These are phyloP conservation scores for Rhinoptilus africanus DNA, from an alignment of 2,113 vertebrate genomes.

Conservation along the genomic window DNA sequence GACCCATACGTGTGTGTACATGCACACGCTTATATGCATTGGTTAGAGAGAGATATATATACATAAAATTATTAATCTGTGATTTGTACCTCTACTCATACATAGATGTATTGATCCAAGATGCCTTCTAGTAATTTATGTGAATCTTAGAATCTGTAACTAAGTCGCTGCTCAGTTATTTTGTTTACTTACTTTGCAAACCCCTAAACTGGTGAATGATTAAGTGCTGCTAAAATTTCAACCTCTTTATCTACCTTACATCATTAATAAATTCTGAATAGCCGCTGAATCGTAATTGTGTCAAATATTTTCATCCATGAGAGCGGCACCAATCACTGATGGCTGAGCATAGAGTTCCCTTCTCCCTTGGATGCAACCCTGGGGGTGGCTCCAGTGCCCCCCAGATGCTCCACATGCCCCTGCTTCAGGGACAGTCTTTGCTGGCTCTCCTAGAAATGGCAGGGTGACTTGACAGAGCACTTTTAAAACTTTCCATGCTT, in stretches of 20 bases:
- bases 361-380: background rate
- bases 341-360: background rate
- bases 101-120: background rate
- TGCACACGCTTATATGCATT: background rate
- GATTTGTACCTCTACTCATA: background rate
- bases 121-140: background rate
- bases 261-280: background rate
- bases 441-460: background rate
- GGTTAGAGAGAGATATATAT: background rate
- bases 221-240: background rate
- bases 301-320: background rate
- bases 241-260: background rate
- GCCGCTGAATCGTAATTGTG: background rate
- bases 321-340: too few relatives aligned
- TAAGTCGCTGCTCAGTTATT: background rate
- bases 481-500: background rate
- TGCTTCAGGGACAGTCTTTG: background rate
- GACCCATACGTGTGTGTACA: background rate
- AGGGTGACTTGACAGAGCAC: background rate
- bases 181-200: background rate
- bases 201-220: background rate
- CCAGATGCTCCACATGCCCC: fast-evolving
- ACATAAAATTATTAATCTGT: background rate
- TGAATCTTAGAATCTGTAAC: background rate
- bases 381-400: background rate